Evolutionary conservation across 2,797 vertebrate species (phyloP).

Genomic region (Paratrypauchen microcephalus): DNA sequence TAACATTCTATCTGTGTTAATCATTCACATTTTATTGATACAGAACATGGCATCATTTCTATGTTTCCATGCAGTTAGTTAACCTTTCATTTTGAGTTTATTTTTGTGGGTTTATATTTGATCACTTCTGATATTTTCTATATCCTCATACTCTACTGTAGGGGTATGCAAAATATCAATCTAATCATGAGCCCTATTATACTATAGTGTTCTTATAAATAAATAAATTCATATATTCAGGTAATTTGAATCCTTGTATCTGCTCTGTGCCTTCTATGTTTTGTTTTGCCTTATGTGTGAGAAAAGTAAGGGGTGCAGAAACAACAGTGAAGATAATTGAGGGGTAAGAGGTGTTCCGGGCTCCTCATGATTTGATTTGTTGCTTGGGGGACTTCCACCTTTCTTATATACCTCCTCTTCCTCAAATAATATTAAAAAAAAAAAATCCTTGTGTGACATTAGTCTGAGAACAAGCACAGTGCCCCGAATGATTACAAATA

Average conservation of each 20-base stretch:
- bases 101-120: too few relatives aligned
- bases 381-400: constrained; percentile 55
- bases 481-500: constrained; percentile 71
- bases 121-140: too few relatives aligned
- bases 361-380: constrained; percentile 51
- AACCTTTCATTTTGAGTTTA: too few relatives aligned
- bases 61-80: too few relatives aligned
- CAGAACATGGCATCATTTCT: too few relatives aligned
- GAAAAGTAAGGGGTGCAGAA: constrained; percentile 52
- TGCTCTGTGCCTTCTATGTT: constrained; percentile 32
- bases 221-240: neutral
- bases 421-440: constrained; percentile 33
- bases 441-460: constrained; percentile 68
- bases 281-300: constrained; percentile 53
- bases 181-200: too few relatives aligned
- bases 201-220: too few relatives aligned
- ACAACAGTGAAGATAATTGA: constrained; percentile 57
- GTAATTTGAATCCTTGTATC: neutral
- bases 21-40: too few relatives aligned
- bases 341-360: constrained; percentile 46
- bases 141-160: too few relatives aligned
- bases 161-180: too few relatives aligned
- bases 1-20: too few relatives aligned
- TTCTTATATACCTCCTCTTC: constrained; percentile 33
- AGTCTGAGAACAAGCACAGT: constrained; percentile 64